Conservation (phyloP, 2,888 invertebrate species). For the Agriopis aurantiaria region DNA sequence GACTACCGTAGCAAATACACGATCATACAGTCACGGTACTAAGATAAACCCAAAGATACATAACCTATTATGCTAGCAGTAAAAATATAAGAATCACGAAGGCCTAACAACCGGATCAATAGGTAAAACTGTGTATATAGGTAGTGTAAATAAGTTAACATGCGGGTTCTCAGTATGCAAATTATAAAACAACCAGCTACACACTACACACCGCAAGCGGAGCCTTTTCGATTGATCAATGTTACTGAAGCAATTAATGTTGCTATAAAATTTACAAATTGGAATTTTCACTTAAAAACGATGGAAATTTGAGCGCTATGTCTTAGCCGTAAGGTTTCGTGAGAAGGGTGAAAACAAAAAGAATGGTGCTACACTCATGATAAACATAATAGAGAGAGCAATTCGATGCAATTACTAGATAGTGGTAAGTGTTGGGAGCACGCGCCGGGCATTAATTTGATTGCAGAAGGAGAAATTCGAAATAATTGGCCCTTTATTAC, state of each 20-base stretch:
- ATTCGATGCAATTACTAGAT: constrained; percentile 75
- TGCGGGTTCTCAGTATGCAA: constrained; percentile 65
- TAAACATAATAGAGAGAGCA: constrained; percentile 65
- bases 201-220: constrained; percentile 53
- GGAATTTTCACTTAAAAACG: constrained; percentile 43
- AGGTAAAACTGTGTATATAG: constrained; percentile 42
- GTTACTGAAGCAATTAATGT: constrained; percentile 69
- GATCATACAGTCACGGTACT: constrained; percentile 49
- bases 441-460: constrained; percentile 74
- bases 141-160: constrained; percentile 56
- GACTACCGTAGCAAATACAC: constrained; percentile 60
- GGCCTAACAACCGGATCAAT: constrained; percentile 42
- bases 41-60: constrained; percentile 46
- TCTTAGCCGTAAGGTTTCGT: constrained; percentile 49
- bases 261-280: constrained; percentile 74
- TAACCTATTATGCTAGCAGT: constrained; percentile 46
- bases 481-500: constrained; percentile 73
- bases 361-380: constrained; percentile 58
- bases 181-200: constrained; percentile 63
- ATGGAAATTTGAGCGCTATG: constrained; percentile 45
- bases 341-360: constrained; percentile 13
- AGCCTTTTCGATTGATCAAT: constrained; percentile 62
- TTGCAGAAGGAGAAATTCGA: constrained; percentile 70
- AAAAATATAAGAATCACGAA: constrained; percentile 54
- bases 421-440: constrained; percentile 53